Percentiles rank a stretch among this genome's conserved stretches.
These are phyloP conservation scores for Aratinga solstitialis DNA, from an alignment of 2,797 vertebrate genomes.

Conservation along the genomic window DNA sequence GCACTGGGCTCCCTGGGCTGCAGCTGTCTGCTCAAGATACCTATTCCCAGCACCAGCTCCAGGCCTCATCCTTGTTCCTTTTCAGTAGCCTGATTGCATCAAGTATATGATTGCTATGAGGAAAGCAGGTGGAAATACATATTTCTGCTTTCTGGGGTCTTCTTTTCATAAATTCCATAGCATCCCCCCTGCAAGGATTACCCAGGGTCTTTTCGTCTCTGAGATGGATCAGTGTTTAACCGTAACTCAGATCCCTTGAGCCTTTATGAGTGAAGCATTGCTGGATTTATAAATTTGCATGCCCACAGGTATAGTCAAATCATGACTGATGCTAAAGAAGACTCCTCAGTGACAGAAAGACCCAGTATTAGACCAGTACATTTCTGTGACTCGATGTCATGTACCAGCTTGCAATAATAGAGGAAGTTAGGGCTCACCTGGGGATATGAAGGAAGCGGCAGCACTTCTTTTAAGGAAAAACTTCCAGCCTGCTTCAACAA, in stretches of 20 bases:
- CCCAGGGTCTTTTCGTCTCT: not conserved
- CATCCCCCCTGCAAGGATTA: not conserved
- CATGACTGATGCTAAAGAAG: not conserved
- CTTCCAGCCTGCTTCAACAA: not conserved
- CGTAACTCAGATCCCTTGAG: not conserved
- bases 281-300: not conserved
- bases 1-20: not conserved
- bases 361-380: not conserved
- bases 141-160: not conserved
- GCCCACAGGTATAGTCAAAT: not conserved
- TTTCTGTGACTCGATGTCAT: not conserved
- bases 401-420: not conserved
- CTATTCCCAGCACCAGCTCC: not conserved
- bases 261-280: not conserved
- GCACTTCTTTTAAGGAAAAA: not conserved
- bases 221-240: not conserved
- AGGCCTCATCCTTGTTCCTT: not conserved
- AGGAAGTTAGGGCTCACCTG: not conserved
- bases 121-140: not conserved
- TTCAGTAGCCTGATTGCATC: not conserved
- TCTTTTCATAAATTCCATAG: not conserved
- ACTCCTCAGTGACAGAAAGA: not conserved
- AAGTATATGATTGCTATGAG: not conserved
- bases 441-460: rapidly evolving
- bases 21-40: not conserved